Evolutionary conservation across 37 sponge, comb jelly and placozoan species (phyloP).

Genomic region (Beroe ovata): DNA sequence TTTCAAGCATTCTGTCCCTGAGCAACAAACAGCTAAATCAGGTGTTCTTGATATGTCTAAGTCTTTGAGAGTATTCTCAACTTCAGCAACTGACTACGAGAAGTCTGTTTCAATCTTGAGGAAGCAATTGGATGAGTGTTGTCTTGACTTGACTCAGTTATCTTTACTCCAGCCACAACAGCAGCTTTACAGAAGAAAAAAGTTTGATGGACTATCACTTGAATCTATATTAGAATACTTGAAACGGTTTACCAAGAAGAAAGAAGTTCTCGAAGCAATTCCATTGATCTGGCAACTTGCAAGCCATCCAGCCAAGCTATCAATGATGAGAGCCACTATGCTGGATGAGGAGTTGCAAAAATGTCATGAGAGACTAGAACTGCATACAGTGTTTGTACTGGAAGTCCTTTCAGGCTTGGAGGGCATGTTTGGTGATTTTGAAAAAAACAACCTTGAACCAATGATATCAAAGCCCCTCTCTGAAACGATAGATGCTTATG

Average conservation of each 20-base stretch:
- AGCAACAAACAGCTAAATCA: neutral
- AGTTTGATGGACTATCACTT: neutral
- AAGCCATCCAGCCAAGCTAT: conserved; percentile 3
- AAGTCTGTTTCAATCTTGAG: neutral
- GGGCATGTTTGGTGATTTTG: conserved; percentile 18
- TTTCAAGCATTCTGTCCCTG: neutral
- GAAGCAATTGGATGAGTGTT: neutral
- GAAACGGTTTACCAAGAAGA: neutral
- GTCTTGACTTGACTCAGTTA: neutral
- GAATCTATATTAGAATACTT: conserved; percentile 14
- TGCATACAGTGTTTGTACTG: conserved; percentile 21
- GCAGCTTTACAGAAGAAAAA: neutral
- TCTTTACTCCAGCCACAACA: conserved; percentile 47
- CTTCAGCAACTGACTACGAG: neutral
- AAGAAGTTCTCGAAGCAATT: conserved; percentile 49
- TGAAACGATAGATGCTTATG: neutral
- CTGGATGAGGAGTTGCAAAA: conserved; percentile 21
- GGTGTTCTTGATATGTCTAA: neutral
- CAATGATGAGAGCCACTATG: neutral
- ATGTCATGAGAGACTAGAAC: conserved; percentile 50
- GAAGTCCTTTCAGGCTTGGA: neutral
- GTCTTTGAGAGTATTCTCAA: neutral
- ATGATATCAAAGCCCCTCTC: conserved; percentile 38
- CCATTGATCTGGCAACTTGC: conserved; percentile 51
- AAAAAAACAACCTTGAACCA: neutral